Percentiles rank a stretch among this genome's conserved stretches.
Conservation (phyloP, 2,113 vertebrate species). For the Cyprinodon brontotheroides region DNA sequence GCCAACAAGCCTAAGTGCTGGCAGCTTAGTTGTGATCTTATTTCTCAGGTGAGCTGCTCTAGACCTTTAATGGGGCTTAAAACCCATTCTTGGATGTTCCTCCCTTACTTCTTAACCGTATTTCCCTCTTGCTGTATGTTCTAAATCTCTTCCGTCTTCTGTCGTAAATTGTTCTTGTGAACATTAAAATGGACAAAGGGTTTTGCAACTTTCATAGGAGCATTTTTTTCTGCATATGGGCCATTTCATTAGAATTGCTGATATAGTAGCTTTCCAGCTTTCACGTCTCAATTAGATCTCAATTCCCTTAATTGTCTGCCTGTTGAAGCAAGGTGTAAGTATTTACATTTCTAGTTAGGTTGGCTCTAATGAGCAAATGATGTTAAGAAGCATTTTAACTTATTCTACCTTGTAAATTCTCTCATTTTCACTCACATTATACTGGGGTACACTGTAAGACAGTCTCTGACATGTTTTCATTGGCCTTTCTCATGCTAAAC, state of each 20-base stretch:
- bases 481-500: neutral
- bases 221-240: neutral
- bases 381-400: neutral
- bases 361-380: neutral
- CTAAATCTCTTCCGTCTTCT: neutral
- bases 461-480: neutral
- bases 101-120: neutral
- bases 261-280: neutral
- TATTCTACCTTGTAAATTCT: neutral
- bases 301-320: neutral
- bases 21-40: too few species aligned
- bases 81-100: neutral
- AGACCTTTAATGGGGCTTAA: neutral
- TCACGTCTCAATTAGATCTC: neutral
- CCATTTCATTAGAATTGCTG: neutral
- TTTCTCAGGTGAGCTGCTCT: too few species aligned
- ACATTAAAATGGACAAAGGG: neutral
- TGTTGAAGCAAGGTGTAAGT: neutral
- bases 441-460: neutral
- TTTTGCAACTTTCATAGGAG: neutral
- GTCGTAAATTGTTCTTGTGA: neutral
- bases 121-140: neutral
- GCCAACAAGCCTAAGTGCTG: too few species aligned
- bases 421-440: neutral
- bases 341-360: neutral